These are phyloP conservation scores for Hylaea fasciaria DNA, from an alignment of 2,888 invertebrate species.

Conservation along the genomic window DNA sequence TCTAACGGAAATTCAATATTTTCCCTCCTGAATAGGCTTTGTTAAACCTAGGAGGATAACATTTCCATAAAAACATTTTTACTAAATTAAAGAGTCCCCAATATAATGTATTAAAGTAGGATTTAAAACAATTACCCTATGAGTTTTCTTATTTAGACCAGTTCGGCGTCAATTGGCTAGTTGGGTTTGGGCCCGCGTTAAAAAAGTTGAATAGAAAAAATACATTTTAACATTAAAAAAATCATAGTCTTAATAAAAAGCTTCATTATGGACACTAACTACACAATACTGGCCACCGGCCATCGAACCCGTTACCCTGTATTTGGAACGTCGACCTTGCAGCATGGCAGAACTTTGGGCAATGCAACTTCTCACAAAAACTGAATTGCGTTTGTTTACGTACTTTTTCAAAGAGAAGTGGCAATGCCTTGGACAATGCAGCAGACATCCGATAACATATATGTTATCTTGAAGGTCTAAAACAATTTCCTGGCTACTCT, in stretches of 20 bases:
- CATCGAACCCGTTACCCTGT: slow-evolving; percentile 78
- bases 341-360: slow-evolving; percentile 40
- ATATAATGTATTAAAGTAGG: too few species aligned
- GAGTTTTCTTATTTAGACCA: too few species aligned
- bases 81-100: neutral
- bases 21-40: neutral
- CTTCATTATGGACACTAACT: slow-evolving; percentile 45
- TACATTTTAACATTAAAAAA: too few species aligned
- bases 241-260: too few species aligned
- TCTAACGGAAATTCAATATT: neutral
- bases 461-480: too few species aligned
- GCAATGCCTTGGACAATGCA: too few species aligned
- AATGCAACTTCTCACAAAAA: slow-evolving; percentile 37
- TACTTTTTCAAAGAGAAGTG: slow-evolving; percentile 1
- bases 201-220: neutral
- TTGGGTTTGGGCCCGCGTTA: too few species aligned
- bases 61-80: neutral
- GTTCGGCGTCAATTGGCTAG: too few species aligned
- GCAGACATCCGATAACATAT: too few species aligned
- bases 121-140: neutral
- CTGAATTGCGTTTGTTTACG: slow-evolving; percentile 23
- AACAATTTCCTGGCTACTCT: too few species aligned
- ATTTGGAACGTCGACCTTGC: slow-evolving; percentile 80
- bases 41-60: neutral
- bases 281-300: slow-evolving; percentile 55